A percentile compares a stretch with the other conserved stretches of the same genome.
Conservation (phyloP, 2,113 vertebrate species). For the Jaculus jaculus region DNA sequence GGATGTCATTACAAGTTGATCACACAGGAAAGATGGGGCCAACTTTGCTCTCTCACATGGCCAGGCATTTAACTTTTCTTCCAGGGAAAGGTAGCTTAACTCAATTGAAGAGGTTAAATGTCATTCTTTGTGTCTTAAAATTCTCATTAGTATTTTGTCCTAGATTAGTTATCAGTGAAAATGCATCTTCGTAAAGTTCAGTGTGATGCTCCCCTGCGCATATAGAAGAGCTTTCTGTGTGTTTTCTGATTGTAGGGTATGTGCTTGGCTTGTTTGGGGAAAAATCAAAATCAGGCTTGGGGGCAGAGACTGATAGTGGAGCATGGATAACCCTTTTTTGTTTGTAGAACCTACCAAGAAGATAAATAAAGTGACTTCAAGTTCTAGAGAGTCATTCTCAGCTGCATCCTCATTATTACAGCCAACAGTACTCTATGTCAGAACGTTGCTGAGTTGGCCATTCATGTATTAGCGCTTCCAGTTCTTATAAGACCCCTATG, state of each 20-base stretch:
- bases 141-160: background rate
- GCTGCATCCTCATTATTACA: background rate
- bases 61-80: background rate
- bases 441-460: background rate
- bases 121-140: background rate
- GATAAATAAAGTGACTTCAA: background rate
- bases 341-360: background rate
- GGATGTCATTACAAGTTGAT: background rate
- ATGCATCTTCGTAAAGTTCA: background rate
- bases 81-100: background rate
- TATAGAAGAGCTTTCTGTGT: background rate
- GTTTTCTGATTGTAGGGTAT: background rate
- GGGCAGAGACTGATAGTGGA: background rate
- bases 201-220: background rate
- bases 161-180: background rate
- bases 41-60: background rate
- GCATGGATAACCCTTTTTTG: background rate
- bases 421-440: background rate
- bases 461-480: background rate
- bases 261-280: background rate
- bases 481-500: background rate
- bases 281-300: background rate
- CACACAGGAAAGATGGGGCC: background rate
- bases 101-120: background rate
- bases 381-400: background rate